Evolutionary conservation across 1,140 invertebrate species (phyloP).

Genomic region (Heliconius congener): DNA sequence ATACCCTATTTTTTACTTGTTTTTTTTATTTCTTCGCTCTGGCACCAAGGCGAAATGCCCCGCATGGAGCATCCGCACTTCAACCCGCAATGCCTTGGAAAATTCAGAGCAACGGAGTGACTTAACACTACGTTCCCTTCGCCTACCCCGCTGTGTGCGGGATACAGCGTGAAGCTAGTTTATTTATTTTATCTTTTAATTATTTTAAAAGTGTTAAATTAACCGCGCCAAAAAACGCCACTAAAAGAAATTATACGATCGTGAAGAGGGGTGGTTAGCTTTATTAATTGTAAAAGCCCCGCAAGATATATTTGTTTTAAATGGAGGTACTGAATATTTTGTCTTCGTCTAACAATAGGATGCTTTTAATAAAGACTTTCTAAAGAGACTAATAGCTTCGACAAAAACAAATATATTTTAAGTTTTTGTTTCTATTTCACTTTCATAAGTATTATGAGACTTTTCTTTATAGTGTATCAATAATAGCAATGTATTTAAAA

Average conservation of each 20-base stretch:
- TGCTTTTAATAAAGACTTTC: constrained; percentile 8
- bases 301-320: constrained; percentile 25
- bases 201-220: constrained; percentile 9
- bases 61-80: too few species aligned
- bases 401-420: background rate
- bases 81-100: too few species aligned
- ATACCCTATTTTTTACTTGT: too few species aligned
- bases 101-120: too few species aligned
- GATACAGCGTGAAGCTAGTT: background rate
- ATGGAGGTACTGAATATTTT: constrained; percentile 12
- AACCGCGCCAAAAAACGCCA: background rate
- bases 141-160: too few species aligned
- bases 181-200: background rate
- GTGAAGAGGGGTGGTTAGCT: constrained; percentile 14
- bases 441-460: too few species aligned
- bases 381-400: constrained; percentile 1
- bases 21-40: too few species aligned
- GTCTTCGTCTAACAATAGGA: constrained; percentile 1
- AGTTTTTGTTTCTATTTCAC: background rate
- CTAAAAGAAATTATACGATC: constrained; percentile 16
- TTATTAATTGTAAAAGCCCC: constrained; percentile 17
- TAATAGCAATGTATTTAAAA: background rate
- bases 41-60: too few species aligned
- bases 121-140: too few species aligned
- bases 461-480: too few species aligned